These are phyloP conservation scores for Columba guinea DNA, from an alignment of 2,797 vertebrate genomes.

Conservation along the genomic window DNA sequence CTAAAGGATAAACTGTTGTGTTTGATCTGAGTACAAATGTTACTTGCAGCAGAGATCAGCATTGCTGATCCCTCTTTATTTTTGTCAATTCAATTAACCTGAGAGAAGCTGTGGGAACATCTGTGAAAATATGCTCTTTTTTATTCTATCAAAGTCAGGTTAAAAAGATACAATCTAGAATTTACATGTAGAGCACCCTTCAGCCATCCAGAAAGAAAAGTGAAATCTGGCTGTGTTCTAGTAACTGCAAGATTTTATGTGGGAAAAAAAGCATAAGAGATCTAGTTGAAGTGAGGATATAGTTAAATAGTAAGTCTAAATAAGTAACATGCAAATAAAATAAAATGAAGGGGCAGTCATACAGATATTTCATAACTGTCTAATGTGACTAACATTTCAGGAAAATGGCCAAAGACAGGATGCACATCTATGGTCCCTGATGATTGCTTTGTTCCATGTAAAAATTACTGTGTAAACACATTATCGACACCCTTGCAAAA, in stretches of 20 bases:
- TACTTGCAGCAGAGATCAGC: not conserved
- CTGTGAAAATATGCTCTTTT: not conserved
- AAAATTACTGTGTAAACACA: not conserved
- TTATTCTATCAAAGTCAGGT: not conserved
- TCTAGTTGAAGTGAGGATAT: not conserved
- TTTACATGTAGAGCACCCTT: not conserved
- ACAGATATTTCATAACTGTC: not conserved
- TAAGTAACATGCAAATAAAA: not conserved
- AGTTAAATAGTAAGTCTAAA: not conserved
- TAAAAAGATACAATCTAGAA: not conserved
- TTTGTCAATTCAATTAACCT: not conserved
- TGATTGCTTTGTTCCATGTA: not conserved
- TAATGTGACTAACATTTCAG: not conserved
- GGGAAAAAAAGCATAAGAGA: not conserved
- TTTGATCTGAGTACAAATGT: not conserved
- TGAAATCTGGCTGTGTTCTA: not conserved
- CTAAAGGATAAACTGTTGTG: not conserved
- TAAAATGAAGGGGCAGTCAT: not conserved
- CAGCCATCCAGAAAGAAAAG: not conserved
- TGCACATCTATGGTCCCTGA: not conserved
- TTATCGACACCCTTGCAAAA: not conserved
- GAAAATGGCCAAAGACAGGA: not conserved
- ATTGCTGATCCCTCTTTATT: not conserved
- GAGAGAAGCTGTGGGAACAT: not conserved
- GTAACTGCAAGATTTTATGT: not conserved